A percentile compares a stretch with the other conserved stretches of the same genome.
Evolutionary conservation across 2,797 vertebrate species (phyloP).

Genomic region (Platalea minor): DNA sequence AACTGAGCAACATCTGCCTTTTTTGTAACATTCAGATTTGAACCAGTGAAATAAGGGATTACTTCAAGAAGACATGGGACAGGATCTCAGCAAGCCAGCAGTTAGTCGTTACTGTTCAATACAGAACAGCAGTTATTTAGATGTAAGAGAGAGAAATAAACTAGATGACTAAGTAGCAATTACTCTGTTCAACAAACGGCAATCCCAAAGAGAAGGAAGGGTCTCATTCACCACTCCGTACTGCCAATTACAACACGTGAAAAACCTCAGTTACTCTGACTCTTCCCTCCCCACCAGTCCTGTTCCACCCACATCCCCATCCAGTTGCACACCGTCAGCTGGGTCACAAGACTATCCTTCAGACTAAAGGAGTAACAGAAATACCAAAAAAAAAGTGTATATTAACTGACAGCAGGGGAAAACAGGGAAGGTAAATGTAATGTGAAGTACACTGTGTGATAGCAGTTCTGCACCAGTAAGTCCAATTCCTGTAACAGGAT

Average conservation of each 20-base stretch:
- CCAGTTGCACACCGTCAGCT: neutral
- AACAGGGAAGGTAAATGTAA: neutral
- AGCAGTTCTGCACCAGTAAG: neutral
- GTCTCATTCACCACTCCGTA: neutral
- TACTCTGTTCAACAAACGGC: neutral
- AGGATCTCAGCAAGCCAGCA: neutral
- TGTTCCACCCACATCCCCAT: neutral
- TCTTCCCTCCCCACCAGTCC: neutral
- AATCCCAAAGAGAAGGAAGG: neutral
- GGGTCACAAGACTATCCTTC: neutral
- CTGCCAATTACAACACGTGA: neutral
- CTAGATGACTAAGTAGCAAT: neutral
- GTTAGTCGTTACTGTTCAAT: neutral
- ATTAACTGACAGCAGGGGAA: neutral
- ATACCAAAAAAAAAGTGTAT: neutral
- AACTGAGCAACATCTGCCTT: neutral
- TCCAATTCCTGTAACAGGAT: neutral
- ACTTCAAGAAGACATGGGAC: neutral
- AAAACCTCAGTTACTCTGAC: neutral
- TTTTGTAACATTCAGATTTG: neutral
- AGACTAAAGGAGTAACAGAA: neutral
- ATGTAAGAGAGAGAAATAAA: neutral
- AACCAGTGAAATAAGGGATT: neutral
- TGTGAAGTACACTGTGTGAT: neutral
- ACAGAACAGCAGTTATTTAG: neutral